A percentile compares a stretch with the other conserved stretches of the same genome.
These are phyloP conservation scores for Gallinago stenura DNA, from an alignment of 2,797 vertebrate species.

Conservation along the genomic window DNA sequence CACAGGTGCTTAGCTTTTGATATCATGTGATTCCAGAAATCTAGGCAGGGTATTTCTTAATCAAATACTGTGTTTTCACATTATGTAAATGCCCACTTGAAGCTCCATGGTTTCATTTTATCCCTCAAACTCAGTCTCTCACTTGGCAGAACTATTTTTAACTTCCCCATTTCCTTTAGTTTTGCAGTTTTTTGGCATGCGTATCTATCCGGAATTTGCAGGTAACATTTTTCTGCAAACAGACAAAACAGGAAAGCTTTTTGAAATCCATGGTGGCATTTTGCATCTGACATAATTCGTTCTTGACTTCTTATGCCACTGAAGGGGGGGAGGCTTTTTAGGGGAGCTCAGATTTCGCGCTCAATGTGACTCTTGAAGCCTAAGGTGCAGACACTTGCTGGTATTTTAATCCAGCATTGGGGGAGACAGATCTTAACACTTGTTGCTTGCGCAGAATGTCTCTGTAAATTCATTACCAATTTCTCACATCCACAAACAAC, in stretches of 20 bases:
- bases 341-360: not conserved
- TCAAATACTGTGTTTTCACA: conserved; percentile 33
- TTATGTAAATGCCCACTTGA: conserved; percentile 23
- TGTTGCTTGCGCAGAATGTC: not conserved
- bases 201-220: not conserved
- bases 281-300: not conserved
- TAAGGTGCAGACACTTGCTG: not conserved
- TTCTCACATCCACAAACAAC: not conserved
- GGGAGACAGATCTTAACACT: not conserved
- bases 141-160: not conserved
- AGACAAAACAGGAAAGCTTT: not conserved
- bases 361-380: not conserved
- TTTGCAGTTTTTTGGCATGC: not conserved
- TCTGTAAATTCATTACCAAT: not conserved
- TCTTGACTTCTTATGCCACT: not conserved
- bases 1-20: conserved; percentile 67
- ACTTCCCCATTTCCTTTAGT: not conserved
- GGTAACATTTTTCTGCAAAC: not conserved
- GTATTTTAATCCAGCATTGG: not conserved
- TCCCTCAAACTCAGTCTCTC: not conserved
- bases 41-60: conserved; percentile 57
- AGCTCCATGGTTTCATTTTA: not conserved
- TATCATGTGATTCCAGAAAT: conserved; percentile 52
- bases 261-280: not conserved
- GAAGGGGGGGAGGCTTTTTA: not conserved